Conservation (phyloP, 2,888 invertebrate species). For the Platerodrilus igneus region DNA sequence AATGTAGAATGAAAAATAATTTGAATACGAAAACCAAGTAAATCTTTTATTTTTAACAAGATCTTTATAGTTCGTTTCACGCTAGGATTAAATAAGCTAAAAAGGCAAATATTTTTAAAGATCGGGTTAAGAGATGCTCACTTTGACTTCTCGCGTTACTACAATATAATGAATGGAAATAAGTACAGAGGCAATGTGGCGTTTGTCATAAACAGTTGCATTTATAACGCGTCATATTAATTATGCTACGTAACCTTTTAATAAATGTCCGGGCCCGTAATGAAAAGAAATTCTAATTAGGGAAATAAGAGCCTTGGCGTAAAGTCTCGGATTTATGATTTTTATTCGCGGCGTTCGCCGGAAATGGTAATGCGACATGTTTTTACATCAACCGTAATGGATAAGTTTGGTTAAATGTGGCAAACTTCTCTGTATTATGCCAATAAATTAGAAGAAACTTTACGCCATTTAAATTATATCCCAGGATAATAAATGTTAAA, state of each 20-base stretch:
- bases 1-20: no score
- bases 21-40: no score
- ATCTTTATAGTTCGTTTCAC: no score
- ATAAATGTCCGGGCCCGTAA: constrained; percentile 35
- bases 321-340: constrained; percentile 33
- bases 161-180: no score
- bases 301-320: constrained; percentile 26
- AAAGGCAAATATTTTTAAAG: no score
- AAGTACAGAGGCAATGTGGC: no score
- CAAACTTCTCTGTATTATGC: constrained; percentile 30
- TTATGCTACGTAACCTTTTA: constrained; percentile 35
- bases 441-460: constrained; percentile 32
- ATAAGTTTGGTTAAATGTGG: constrained; percentile 34
- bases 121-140: no score
- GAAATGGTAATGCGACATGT: constrained; percentile 34
- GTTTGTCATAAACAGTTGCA: constrained; percentile 21
- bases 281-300: constrained; percentile 38
- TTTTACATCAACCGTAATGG: constrained; percentile 34
- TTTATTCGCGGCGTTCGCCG: constrained; percentile 29
- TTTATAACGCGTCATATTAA: constrained; percentile 31
- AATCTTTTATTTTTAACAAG: no score
- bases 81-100: no score
- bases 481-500: constrained; percentile 24
- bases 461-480: constrained; percentile 22
- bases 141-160: no score